These are phyloP conservation scores for Passerina amoena DNA, from an alignment of 2,113 vertebrate genomes.

Conservation along the genomic window DNA sequence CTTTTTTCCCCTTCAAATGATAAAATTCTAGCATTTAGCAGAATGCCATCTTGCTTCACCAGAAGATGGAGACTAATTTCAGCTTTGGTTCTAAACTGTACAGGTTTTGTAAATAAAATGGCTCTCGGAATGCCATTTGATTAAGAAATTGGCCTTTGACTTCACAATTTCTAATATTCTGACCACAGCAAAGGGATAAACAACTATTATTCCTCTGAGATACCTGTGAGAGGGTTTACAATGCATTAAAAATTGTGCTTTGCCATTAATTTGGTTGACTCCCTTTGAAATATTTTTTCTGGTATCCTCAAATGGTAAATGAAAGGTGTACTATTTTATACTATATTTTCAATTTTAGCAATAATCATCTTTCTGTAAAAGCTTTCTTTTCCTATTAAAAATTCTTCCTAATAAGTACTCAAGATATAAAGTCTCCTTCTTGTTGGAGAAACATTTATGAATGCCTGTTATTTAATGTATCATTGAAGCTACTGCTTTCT, in stretches of 20 bases:
- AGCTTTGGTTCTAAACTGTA: conserved; percentile 71
- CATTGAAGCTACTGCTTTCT: neutral
- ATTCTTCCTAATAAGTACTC: neutral
- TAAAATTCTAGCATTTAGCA: conserved; percentile 80
- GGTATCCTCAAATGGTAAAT: neutral
- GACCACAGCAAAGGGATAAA: conserved; percentile 30
- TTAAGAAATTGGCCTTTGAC: conserved; percentile 61
- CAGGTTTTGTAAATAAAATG: conserved; percentile 56
- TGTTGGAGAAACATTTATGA: neutral
- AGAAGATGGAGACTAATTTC: conserved; percentile 69
- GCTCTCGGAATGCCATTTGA: conserved; percentile 46
- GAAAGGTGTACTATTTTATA: neutral
- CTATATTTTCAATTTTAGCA: neutral
- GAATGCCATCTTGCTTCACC: conserved; percentile 70
- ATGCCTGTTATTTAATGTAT: neutral
- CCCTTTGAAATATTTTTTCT: conserved; percentile 2
- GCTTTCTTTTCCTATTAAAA: conserved; percentile 1
- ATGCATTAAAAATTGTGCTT: neutral
- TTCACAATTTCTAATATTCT: conserved; percentile 52
- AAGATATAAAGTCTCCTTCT: neutral
- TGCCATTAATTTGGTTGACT: conserved; percentile 25
- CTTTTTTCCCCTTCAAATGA: conserved; percentile 56
- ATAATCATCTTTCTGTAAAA: neutral
- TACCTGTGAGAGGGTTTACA: neutral
- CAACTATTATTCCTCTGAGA: neutral